Evolutionary conservation across 2,797 vertebrate species (phyloP).

Genomic region (Coilia nasus): DNA sequence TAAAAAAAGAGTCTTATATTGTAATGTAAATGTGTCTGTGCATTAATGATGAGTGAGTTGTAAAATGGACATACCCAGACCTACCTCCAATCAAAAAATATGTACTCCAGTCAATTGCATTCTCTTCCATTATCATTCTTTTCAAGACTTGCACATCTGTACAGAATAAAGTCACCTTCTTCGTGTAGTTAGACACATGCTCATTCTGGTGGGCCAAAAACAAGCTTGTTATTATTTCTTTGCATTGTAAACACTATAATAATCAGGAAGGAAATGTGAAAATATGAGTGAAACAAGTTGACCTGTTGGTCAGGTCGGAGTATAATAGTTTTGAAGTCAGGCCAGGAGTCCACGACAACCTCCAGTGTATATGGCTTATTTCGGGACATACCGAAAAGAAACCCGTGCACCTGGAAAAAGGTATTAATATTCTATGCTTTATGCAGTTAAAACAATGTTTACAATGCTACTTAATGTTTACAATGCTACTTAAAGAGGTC

Average conservation of each 20-base stretch:
- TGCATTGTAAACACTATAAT: neutral
- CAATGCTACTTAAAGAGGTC: too few species aligned
- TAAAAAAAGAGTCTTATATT: neutral
- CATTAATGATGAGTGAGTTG: neutral
- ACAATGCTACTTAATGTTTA: too few species aligned
- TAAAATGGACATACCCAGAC: neutral
- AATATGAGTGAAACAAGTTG: conserved; percentile 16
- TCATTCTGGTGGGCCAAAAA: conserved; percentile 48
- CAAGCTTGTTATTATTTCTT: neutral
- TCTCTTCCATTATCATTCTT: conserved; percentile 55
- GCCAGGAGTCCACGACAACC: conserved; percentile 66
- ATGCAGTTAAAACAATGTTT: neutral
- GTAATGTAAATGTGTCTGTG: neutral
- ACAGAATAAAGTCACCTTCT: conserved; percentile 54
- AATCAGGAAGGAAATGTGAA: neutral
- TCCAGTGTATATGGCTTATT: conserved; percentile 55
- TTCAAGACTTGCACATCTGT: conserved; percentile 59
- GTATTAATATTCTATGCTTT: neutral
- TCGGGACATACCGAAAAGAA: conserved; percentile 55
- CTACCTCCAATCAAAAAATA: conserved; percentile 61
- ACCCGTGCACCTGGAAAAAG: conserved; percentile 62
- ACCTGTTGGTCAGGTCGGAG: conserved; percentile 59
- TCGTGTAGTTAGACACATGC: neutral
- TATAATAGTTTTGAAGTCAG: conserved; percentile 67
- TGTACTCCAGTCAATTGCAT: conserved; percentile 64